phyloP scores from a whole-genome alignment of 2,113 vertebrate species.

The Solea solea region DNA sequence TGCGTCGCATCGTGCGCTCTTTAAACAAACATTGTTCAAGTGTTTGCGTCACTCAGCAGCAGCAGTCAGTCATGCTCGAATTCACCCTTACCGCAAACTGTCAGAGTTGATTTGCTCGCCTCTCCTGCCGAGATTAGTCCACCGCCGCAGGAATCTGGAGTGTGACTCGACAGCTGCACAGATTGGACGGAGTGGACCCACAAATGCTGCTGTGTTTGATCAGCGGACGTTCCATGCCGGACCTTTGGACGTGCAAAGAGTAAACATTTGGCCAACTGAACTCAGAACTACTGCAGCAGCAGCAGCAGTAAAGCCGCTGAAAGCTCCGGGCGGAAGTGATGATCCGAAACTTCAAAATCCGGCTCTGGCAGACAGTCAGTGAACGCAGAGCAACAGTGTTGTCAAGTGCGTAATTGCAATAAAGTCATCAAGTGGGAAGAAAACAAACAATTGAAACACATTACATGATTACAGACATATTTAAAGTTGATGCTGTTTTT shows the following conservation, averaged over 20 bases:
- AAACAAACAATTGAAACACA: too few relatives aligned
- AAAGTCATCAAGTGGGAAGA: too few relatives aligned
- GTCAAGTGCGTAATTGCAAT: too few relatives aligned
- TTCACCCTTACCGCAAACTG: slow-evolving; percentile 30
- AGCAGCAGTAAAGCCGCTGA: background rate
- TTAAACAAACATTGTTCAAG: background rate
- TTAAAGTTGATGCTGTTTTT: too few relatives aligned
- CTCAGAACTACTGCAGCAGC: background rate
- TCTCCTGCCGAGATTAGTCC: slow-evolving; percentile 5
- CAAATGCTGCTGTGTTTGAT: slow-evolving; percentile 41
- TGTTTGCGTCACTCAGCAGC: background rate
- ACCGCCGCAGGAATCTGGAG: background rate
- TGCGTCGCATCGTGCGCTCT: too few relatives aligned
- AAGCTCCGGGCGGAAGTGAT: slow-evolving; percentile 29
- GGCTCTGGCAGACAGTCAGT: background rate
- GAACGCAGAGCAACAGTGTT: background rate
- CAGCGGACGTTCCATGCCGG: slow-evolving; percentile 44
- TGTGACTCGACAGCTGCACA: background rate
- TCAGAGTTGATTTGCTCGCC: background rate
- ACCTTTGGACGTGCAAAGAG: slow-evolving; percentile 63
- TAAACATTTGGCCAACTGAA: slow-evolving; percentile 28
- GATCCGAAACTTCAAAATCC: slow-evolving; percentile 7
- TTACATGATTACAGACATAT: too few relatives aligned
- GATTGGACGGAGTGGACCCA: slow-evolving; percentile 3
- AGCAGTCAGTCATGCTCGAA: background rate